Evolutionary conservation across 2,797 vertebrate species (phyloP), one percentile per base, ranked within the genome.

Genomic region (Labroides dimidiatus): DNA sequence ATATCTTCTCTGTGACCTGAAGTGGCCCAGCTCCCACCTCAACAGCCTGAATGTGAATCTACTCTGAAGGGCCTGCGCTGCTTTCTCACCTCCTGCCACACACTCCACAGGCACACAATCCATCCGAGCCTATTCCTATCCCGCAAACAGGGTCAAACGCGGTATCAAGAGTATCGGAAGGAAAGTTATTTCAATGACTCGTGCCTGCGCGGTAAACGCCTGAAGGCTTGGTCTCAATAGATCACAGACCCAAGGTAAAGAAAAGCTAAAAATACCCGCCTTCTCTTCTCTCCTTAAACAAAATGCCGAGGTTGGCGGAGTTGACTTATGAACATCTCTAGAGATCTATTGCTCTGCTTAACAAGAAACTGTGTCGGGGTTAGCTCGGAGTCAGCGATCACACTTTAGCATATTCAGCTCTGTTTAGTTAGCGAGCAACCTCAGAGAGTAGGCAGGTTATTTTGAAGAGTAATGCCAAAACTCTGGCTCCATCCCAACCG

Each of bases 131-230:
- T 75, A 64, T 86, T 88, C 77, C 80, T 74, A 77, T 80, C 84
- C 73, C 65, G 14, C 90, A 89, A 93, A 93, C 19, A 83, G 82
- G 89, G 89, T 92, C 90, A 93, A 90, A 85, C 69, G 36, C 13
- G 69, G 77, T 84, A 89, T 88, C 87, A 77, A 58, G 92, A 91
- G 91, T 77, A 87, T 88, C 64, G 61, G 16, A 76, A 79, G 75
- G 81, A 92, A 92, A 91, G 88, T 91, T 93, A 91, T 93, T 92
- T 89, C 89, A 93, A 85, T 92, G 89, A 89, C 91, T 89, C 12
- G 81, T 78, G 67, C 77, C 63, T 55, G 73, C 23, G 2, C 55
- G 0, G 65, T 77, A 86, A 92, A 87, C 4, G 85, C 90, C 83
- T 13, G 10, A 82, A 88, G 91, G 80, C 80, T 69, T 63, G 77